These are phyloP conservation scores for Piscicola geometra DNA, from an alignment of 2,888 invertebrate genomes.

Conservation along the genomic window DNA sequence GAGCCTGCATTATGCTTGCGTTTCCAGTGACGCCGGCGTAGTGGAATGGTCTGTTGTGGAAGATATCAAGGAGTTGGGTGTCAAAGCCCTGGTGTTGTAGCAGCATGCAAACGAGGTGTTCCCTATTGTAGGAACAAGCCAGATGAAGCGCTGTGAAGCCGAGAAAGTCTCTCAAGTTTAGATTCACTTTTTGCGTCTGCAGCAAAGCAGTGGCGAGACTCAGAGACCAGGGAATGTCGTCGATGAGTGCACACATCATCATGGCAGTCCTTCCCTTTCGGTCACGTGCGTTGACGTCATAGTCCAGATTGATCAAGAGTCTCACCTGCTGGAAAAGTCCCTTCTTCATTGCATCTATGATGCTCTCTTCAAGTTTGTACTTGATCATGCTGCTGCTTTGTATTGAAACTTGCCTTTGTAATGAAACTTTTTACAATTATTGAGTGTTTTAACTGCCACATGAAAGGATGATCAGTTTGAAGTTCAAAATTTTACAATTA, in stretches of 20 bases:
- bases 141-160: conserved; percentile 25
- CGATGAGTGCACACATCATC: conserved; percentile 26
- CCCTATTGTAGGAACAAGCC: conserved; percentile 16
- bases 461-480: no score
- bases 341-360: conserved; percentile 21
- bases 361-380: conserved; percentile 16
- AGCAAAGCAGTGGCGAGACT: conserved; percentile 12
- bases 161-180: conserved; percentile 9
- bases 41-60: conserved; percentile 25
- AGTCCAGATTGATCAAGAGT: conserved; percentile 7
- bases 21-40: conserved; percentile 26
- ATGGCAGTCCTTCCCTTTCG: conserved; percentile 15
- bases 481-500: no score
- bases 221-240: conserved; percentile 15
- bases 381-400: no score
- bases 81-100: conserved; percentile 26
- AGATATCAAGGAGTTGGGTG: conserved; percentile 20
- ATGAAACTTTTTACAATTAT: no score
- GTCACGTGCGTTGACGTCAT: conserved; percentile 25
- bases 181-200: conserved; percentile 7
- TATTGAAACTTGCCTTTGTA: no score
- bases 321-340: conserved; percentile 22
- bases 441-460: no score
- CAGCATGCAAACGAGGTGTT: background rate
- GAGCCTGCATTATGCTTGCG: background rate